Evolutionary conservation across 2,888 invertebrate genomes (phyloP).

Genomic region (Drosophila monieri): DNA sequence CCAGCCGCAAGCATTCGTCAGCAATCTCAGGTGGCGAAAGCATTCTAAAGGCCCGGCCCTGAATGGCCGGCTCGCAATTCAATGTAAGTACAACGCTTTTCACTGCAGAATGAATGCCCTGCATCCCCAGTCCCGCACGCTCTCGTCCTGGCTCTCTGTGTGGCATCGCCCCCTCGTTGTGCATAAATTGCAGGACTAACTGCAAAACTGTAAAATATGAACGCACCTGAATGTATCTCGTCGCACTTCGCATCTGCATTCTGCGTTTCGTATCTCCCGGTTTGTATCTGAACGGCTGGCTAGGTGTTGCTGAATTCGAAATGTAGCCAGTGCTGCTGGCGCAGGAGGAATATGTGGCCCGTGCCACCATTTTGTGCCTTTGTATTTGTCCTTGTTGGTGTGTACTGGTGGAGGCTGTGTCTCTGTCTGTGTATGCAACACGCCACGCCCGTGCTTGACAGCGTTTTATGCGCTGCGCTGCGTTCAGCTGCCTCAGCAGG

Average conservation of each 20-base stretch:
- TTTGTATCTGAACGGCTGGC: slow-evolving; percentile 42
- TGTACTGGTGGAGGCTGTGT: slow-evolving; percentile 27
- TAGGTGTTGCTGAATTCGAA: slow-evolving; percentile 64
- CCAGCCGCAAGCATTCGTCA: slow-evolving; percentile 53
- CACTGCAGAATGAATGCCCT: slow-evolving; percentile 58
- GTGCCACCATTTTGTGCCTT: slow-evolving; percentile 5
- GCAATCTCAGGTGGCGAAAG: slow-evolving; percentile 43
- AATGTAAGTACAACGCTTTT: slow-evolving; percentile 63
- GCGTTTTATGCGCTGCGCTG: slow-evolving; percentile 57
- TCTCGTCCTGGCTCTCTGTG: slow-evolving; percentile 8
- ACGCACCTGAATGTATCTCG: slow-evolving; percentile 47
- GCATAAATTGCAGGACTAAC: slow-evolving; percentile 74
- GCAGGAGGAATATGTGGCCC: slow-evolving; percentile 41
- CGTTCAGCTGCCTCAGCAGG: slow-evolving; percentile 18
- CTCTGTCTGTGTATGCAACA: slow-evolving; percentile 40
- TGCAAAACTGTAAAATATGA: slow-evolving; percentile 64
- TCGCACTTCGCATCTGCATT: slow-evolving; percentile 22
- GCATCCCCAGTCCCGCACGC: neutral
- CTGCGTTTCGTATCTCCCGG: slow-evolving; percentile 14
- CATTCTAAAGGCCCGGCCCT: slow-evolving; percentile 42
- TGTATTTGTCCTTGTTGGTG: slow-evolving; percentile 36
- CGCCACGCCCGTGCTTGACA: slow-evolving; percentile 61
- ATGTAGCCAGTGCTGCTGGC: slow-evolving; percentile 38
- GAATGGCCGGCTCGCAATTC: slow-evolving; percentile 52
- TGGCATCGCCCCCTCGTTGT: slow-evolving; percentile 41